A percentile compares a stretch with the other conserved stretches of the same genome.
Evolutionary conservation across 2,113 vertebrate genomes (phyloP).

Genomic region (Formicarius rufipectus): DNA sequence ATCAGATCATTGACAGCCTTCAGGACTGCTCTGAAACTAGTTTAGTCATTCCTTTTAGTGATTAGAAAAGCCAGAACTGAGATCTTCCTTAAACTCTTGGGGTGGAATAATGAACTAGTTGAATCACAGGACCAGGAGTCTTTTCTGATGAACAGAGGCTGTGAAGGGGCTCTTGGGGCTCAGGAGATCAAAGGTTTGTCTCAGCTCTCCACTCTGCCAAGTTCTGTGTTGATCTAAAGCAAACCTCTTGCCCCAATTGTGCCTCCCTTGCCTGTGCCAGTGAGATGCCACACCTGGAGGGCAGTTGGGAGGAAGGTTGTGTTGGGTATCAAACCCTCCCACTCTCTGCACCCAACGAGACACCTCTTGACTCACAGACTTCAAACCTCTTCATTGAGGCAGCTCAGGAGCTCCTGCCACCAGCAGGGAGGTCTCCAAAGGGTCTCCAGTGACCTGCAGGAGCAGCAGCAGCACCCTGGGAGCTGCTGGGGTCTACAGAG

Average conservation of each 20-base stretch:
- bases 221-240: constrained; percentile 36
- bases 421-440: not conserved
- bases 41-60: not conserved
- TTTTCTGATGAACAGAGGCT: not conserved
- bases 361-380: not conserved
- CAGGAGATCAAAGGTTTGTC: constrained; percentile 27
- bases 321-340: not conserved
- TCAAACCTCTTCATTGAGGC: not conserved
- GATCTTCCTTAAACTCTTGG: constrained; percentile 16
- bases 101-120: not conserved
- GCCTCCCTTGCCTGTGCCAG: not conserved
- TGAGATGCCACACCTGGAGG: not conserved
- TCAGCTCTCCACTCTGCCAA: not conserved
- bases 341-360: not conserved
- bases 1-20: not conserved
- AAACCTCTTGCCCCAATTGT: constrained; percentile 1
- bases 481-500: not conserved
- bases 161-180: not conserved
- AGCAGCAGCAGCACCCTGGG: not conserved
- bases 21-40: not conserved
- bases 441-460: not conserved
- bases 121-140: constrained; percentile 25
- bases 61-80: not conserved
- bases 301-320: not conserved
- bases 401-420: not conserved